phyloP scores from a whole-genome alignment of 2,888 invertebrate genomes.

The Drosophila borealis region DNA sequence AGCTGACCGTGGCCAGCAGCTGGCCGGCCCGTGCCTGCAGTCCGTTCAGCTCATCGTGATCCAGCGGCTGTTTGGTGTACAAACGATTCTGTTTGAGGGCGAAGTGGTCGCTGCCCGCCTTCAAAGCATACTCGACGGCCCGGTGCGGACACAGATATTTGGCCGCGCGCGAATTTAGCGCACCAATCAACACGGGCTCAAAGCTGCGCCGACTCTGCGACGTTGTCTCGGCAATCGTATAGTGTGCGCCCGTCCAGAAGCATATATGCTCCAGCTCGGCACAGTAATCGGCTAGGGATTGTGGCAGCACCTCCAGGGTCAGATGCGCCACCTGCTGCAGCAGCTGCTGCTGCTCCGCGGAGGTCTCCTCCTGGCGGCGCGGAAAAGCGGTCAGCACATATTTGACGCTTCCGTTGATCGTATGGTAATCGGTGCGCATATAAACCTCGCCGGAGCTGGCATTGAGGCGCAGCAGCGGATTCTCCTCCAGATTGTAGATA shows the following conservation, averaged over 20 bases:
- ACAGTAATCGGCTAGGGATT: constrained; percentile 76
- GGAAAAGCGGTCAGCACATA: constrained; percentile 81
- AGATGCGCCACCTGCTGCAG: constrained; percentile 78
- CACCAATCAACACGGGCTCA: constrained; percentile 82
- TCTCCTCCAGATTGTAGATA: constrained; percentile 81
- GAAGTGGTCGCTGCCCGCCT: constrained; percentile 82
- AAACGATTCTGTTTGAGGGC: constrained; percentile 83
- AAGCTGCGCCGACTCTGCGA: constrained; percentile 40
- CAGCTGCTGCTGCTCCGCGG: constrained; percentile 28
- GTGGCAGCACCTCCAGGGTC: constrained; percentile 79
- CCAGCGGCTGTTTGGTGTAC: constrained; percentile 84
- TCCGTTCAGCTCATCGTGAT: constrained; percentile 85
- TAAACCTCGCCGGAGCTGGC: constrained; percentile 82
- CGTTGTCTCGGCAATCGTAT: constrained; percentile 79
- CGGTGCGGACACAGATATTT: constrained; percentile 86
- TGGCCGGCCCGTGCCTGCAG: constrained; percentile 73
- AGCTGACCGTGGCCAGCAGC: constrained; percentile 82
- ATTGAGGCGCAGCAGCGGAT: constrained; percentile 78
- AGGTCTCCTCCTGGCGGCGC: constrained; percentile 30
- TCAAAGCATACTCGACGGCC: constrained; percentile 85
- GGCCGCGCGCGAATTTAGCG: constrained; percentile 84
- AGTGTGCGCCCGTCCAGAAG: constrained; percentile 82
- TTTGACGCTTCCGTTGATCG: constrained; percentile 62
- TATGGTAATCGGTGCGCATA: constrained; percentile 79
- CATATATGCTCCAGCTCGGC: constrained; percentile 81